Percentiles rank a stretch among this genome's conserved stretches.
These are phyloP conservation scores for Calyptomena viridis DNA, from an alignment of 2,113 vertebrate species.

Conservation along the genomic window DNA sequence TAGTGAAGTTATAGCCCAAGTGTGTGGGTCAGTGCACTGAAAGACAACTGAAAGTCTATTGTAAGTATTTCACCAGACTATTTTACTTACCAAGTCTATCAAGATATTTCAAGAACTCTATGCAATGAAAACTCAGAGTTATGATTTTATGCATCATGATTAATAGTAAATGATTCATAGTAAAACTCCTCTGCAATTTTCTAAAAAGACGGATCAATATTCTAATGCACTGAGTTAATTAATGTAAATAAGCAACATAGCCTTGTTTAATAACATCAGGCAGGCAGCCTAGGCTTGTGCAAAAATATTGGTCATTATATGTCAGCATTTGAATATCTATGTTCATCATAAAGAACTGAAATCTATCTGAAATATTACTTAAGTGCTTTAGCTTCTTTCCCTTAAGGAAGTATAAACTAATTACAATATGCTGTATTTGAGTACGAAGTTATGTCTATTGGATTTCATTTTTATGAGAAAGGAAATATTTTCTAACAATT, in stretches of 20 bases:
- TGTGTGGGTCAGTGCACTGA: background rate
- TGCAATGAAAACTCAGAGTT: background rate
- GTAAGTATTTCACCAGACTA: background rate
- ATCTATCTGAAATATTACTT: background rate
- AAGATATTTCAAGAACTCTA: background rate
- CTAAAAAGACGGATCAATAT: background rate
- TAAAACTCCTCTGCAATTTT: background rate
- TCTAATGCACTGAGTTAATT: background rate
- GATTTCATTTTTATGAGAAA: slow-evolving; percentile 7
- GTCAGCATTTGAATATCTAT: background rate
- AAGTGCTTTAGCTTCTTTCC: background rate
- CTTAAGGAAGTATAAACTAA: background rate
- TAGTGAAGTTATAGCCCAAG: background rate
- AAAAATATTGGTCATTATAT: background rate
- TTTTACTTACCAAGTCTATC: background rate
- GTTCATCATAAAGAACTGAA: background rate
- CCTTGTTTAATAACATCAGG: background rate
- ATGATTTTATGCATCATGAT: background rate
- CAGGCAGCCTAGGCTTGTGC: background rate
- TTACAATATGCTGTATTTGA: background rate
- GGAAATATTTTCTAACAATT: background rate
- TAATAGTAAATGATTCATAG: background rate
- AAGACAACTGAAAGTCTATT: background rate
- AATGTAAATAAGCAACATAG: background rate
- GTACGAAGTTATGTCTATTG: background rate